These are phyloP conservation scores for Actinemys pallida DNA, from an alignment of 2,113 vertebrate genomes.

Conservation along the genomic window DNA sequence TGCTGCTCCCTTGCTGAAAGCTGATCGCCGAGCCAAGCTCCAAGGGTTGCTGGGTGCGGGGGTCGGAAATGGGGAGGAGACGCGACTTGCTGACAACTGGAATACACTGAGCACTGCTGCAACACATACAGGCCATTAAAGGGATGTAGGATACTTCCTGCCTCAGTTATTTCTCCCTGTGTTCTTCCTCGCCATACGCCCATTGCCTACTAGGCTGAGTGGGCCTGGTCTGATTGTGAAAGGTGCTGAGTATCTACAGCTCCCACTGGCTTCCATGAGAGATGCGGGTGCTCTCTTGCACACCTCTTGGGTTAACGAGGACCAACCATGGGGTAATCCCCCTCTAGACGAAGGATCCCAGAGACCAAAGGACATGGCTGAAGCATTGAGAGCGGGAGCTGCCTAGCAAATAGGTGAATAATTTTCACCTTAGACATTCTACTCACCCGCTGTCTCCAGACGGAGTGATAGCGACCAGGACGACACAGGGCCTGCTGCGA, in stretches of 20 bases:
- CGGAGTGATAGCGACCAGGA: background rate
- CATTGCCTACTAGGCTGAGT: fast-evolving
- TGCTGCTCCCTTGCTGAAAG: background rate
- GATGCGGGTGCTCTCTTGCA: background rate
- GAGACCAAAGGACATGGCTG: background rate
- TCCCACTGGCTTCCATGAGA: fast-evolving
- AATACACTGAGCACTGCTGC: background rate
- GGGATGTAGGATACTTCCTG: too few relatives aligned
- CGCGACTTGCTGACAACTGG: background rate
- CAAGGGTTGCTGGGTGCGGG: background rate
- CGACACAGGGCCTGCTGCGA: background rate
- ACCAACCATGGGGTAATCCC: background rate
- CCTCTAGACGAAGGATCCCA: background rate
- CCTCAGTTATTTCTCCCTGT: fast-evolving
- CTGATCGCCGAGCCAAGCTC: background rate
- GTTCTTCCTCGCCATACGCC: background rate
- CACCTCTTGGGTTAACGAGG: fast-evolving
- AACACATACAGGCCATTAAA: background rate
- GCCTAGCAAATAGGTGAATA: background rate
- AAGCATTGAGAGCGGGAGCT: background rate
- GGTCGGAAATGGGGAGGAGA: background rate
- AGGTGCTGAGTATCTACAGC: background rate
- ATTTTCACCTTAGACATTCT: background rate
- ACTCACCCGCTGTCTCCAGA: background rate
- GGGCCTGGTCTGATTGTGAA: background rate